Base-by-base conservation (phyloP, 2,113 vertebrate species). In the Rattus rattus region DNA sequence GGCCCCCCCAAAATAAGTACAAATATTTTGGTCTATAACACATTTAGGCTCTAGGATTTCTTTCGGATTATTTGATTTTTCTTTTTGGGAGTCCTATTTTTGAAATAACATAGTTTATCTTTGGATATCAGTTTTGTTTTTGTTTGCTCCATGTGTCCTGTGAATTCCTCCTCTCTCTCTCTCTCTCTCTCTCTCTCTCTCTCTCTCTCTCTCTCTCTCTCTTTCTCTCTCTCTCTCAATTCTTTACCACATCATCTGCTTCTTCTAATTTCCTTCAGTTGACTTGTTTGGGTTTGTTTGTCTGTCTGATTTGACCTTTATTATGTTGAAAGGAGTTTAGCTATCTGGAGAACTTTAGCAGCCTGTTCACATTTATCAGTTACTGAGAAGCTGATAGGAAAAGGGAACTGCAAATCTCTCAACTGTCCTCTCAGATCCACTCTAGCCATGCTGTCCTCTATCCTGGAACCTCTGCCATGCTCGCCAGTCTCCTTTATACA, bases 41-140 rank as follows among this genome's bases (percentile, higher is more conserved):
- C 16, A 30, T 88, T 43, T 72, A 59, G 52, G 59, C 14, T 73
- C 33, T 73, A 43, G 56, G 16, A 59, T 73, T 39, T 88, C 52
- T 59, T 43, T 73, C 26, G 20, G 56, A 59, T 56, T 70, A 70
- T 73, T n/a, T 72, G 14, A 43, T 88, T 88, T 72, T 39, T 43
- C 3, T 6, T 65, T 79, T 91, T 12, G 56, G 8, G 24, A 14
- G 56, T 54, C 75, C 16, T 85, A 17, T 80, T 67, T 70, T 88
- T 92, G 81, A 47, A 94, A 92, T 12, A 26, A 33, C 81, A 65
- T 72, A 14, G 84, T 36, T 83, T 88, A 59, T 75, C 69, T 59
- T 70, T n/a, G 30, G 47, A 79, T 49, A 54, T 91, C 43, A 65
- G 47, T 73, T 67, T 93, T 65, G 17, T 52, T 73, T 85, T 39